Evolutionary conservation across 2,113 vertebrate genomes (phyloP).

Genomic region (Sylvietta virens): DNA sequence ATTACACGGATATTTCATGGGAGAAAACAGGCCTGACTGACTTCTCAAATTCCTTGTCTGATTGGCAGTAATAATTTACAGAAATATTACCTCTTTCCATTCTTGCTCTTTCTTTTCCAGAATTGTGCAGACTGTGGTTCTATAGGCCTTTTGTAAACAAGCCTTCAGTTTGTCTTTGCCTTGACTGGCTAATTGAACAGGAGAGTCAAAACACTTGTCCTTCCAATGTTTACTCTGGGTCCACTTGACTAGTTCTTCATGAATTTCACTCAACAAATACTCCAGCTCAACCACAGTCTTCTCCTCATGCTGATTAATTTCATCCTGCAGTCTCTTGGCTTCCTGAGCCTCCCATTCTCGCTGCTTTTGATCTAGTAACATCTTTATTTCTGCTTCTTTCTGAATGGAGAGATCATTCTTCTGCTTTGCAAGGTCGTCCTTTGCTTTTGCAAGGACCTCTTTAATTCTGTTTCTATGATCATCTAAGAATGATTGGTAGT

Average conservation of each 20-base stretch:
- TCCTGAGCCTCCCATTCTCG: conserved; percentile 77
- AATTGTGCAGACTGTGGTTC: conserved; percentile 53
- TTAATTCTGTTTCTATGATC: conserved; percentile 80
- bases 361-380: conserved; percentile 69
- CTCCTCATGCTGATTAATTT: conserved; percentile 67
- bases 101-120: conserved; percentile 67
- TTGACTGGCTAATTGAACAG: neutral
- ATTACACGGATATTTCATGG: neutral
- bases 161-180: conserved; percentile 67
- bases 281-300: conserved; percentile 74
- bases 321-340: conserved; percentile 62
- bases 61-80: neutral
- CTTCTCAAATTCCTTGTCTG: neutral
- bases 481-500: conserved; percentile 77
- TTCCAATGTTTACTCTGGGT: conserved; percentile 6
- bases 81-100: conserved; percentile 77
- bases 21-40: neutral
- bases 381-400: conserved; percentile 79
- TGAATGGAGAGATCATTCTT: conserved; percentile 76
- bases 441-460: conserved; percentile 73
- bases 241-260: conserved; percentile 50
- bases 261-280: conserved; percentile 69
- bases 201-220: neutral
- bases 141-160: conserved; percentile 73
- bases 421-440: conserved; percentile 77